A percentile compares a stretch with the other conserved stretches of the same genome.
Evolutionary conservation across 2,888 invertebrate species (phyloP).

Genomic region (Cybosia mesomella): DNA sequence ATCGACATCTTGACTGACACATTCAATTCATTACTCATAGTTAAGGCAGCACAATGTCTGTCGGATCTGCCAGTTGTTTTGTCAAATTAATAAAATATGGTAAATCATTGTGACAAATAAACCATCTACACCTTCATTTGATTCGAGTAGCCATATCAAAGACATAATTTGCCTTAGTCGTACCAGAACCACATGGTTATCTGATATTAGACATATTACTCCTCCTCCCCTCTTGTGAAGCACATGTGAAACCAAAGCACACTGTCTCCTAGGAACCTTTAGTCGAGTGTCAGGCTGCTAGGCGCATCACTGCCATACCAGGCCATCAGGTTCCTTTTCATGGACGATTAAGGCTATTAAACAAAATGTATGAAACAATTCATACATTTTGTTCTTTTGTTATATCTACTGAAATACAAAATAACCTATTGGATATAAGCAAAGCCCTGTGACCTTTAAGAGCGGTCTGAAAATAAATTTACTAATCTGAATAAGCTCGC

Average conservation of each 20-base stretch:
- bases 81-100: background rate
- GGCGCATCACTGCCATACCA: background rate
- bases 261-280: background rate
- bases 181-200: too few relatives aligned
- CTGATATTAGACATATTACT: too few relatives aligned
- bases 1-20: background rate
- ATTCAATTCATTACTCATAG: too few relatives aligned
- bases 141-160: background rate
- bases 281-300: background rate
- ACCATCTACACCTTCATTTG: background rate
- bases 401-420: background rate
- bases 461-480: constrained; percentile 13
- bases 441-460: constrained; percentile 11
- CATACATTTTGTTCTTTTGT: too few relatives aligned
- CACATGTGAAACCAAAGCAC: background rate
- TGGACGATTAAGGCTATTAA: background rate
- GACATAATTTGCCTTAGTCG: background rate
- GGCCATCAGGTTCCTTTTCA: background rate
- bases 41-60: too few relatives aligned
- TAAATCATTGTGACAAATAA: background rate
- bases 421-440: constrained; percentile 9
- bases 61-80: too few relatives aligned
- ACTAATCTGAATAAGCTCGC: constrained; percentile 10
- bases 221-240: too few relatives aligned
- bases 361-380: too few relatives aligned